Conservation (phyloP, 2,797 vertebrate species). For the Acrossocheilus fasciatus region DNA sequence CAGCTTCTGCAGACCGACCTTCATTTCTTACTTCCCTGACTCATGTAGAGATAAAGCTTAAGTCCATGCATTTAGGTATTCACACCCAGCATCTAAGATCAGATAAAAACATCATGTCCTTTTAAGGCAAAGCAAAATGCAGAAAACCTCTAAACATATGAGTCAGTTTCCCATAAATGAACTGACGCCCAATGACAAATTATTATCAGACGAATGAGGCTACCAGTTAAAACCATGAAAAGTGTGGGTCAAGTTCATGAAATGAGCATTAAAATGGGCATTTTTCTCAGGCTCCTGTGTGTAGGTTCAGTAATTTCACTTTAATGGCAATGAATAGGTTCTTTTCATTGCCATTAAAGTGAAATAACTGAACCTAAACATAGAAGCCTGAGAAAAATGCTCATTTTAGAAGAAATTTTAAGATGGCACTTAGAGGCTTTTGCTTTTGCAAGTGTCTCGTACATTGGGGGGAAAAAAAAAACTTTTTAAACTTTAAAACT, state of each 20-base stretch:
- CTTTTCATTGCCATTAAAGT: background rate
- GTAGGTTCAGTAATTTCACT: too few relatives aligned
- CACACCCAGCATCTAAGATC: conserved; percentile 24
- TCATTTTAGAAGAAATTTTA: too few relatives aligned
- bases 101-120: conserved; percentile 51
- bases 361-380: too few relatives aligned
- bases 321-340: background rate
- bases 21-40: conserved; percentile 40
- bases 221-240: background rate
- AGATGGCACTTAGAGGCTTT: too few relatives aligned
- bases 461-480: too few relatives aligned
- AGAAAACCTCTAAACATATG: conserved; percentile 27
- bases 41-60: conserved; percentile 36
- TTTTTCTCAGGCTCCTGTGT: too few relatives aligned
- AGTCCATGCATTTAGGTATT: conserved; percentile 37
- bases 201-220: background rate
- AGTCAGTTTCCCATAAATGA: conserved; percentile 45
- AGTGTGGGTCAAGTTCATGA: background rate
- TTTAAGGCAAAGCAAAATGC: conserved; percentile 32
- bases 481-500: too few relatives aligned
- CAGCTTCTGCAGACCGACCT: conserved; percentile 10
- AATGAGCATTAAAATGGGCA: background rate
- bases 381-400: too few relatives aligned
- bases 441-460: too few relatives aligned
- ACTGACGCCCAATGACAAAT: background rate